Base-by-base conservation (phyloP, 2,113 vertebrate genomes). In the Paedocypris sp. region DNA sequence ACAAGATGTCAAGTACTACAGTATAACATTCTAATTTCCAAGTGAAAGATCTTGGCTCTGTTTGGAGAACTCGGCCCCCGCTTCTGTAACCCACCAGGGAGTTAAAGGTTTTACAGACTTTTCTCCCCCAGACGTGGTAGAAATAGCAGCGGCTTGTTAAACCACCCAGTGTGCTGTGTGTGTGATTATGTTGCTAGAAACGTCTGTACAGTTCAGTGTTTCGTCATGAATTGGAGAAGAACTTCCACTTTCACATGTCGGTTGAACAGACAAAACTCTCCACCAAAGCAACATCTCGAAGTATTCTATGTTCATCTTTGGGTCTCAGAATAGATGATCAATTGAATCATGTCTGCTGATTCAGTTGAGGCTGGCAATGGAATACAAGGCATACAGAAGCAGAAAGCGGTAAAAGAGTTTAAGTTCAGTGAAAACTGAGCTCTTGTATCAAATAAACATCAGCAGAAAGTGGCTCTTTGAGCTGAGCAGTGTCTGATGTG, bases 261-360 rank as follows among this genome's bases (percentile, higher is more conserved):
- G n/a, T n/a, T n/a, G n/a, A n/a, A n/a, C n/a, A n/a, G n/a, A n/a
- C n/a, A n/a, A n/a, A n/a, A n/a, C n/a, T n/a, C n/a, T n/a, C n/a
- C n/a, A n/a, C n/a, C n/a, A n/a, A n/a, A n/a, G n/a, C 26, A 38
- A 53, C 10, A 32, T 45, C 1, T 56, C 43, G 68, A 53, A 49
- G 29, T 57, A 36, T 46, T 15, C 67, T 68, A 72, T 69, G 64
- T 63, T 56, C 56, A 62, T 74, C 58, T 51, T 65, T 66, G 60
- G 50, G 52, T 41, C 26, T 35, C 22, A 29, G 36, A 16, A 50
- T 23, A 10, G 29, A 16, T 5, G 4, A 7, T 19, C 11, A 16
- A n/a, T n/a, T n/a, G n/a, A 9, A 19, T 61, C 36, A 54, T 25
- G 31, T 33, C 45, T 35, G 20, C 13, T 28, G 35, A 22, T 49